Evolutionary conservation across 2,113 vertebrate species (phyloP).

Genomic region (Hypanus sabinus): DNA sequence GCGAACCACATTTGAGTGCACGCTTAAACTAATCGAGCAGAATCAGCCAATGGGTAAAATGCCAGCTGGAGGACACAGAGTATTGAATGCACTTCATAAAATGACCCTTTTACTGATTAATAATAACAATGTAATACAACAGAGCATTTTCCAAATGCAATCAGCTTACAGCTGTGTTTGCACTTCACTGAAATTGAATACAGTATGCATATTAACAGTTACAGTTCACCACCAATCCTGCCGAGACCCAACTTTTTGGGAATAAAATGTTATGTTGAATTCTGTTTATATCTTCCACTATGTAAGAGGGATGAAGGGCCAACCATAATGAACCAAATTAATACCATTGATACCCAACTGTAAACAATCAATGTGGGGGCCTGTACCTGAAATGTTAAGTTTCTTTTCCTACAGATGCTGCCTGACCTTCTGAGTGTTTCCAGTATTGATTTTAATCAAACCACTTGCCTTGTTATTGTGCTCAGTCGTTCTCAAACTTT

Average conservation of each 20-base stretch:
- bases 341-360: too few species aligned
- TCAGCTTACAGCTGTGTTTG: constrained; percentile 28
- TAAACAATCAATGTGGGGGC: too few species aligned
- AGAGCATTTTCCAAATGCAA: constrained; percentile 23
- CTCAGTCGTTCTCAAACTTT: too few species aligned
- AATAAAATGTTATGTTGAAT: neutral
- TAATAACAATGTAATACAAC: constrained; percentile 15
- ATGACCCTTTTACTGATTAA: constrained; percentile 23
- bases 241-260: neutral
- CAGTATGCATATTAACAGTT: neutral
- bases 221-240: neutral
- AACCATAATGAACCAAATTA: too few species aligned
- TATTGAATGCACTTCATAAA: constrained; percentile 20
- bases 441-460: neutral
- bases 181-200: constrained; percentile 20
- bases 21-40: neutral
- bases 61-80: neutral
- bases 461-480: neutral
- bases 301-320: neutral
- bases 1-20: neutral
- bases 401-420: too few species aligned
- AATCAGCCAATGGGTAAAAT: neutral
- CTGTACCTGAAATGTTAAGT: too few species aligned
- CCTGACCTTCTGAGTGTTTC: too few species aligned
- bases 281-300: neutral